Base-by-base conservation (phyloP, 2,888 invertebrate species). In the Coleophora deauratella region DNA sequence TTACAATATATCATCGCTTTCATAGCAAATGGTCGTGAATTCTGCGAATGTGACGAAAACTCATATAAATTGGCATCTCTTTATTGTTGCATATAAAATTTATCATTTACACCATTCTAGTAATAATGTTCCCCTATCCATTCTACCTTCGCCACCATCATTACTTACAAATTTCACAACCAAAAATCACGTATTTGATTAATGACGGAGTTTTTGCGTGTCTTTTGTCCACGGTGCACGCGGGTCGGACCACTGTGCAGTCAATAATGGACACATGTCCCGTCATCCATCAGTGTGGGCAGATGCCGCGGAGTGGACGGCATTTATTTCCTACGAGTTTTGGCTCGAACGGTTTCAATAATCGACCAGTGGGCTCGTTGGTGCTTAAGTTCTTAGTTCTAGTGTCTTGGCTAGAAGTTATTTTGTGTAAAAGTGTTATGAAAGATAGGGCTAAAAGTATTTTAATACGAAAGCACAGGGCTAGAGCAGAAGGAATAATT, bases 261-360 rank as follows among this genome's bases (percentile, higher is more conserved):
- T 59, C 67, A 66, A 69, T 75, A 75, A 79, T 78, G 79, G 81
- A 80, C 84, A 82, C 72, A 76, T 82, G 82, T 79, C 78, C 67
- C 66, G 67, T 60, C 71, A 80, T 82, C 79, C 72, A 79, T 81
- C 80, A 81, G 59, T 40, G 57, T 56, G 59, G 72, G 66, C 76
- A 74, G 72, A 72, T 74, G 76, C 65, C 68, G 63, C 50, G 52
- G 62, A 71, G 67, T 64, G 71, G 64, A 52, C 61, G 57, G 59
- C 65, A 65, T 65, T 67, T 67, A 66, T 69, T 67, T 62, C 59
- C 58, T 52, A 55, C 66, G 62, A 66, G 57, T 66, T 66, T 66
- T 61, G 55, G 59, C 54, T 57, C 54, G 59, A 62, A 55, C 53
- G 54, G 58, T 62, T 67, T 66, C 66, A 62, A 65, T 66, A 59